Evolutionary conservation across 2,797 vertebrate genomes (phyloP), one percentile per base, ranked within the genome.

Genomic region (Labroides dimidiatus): DNA sequence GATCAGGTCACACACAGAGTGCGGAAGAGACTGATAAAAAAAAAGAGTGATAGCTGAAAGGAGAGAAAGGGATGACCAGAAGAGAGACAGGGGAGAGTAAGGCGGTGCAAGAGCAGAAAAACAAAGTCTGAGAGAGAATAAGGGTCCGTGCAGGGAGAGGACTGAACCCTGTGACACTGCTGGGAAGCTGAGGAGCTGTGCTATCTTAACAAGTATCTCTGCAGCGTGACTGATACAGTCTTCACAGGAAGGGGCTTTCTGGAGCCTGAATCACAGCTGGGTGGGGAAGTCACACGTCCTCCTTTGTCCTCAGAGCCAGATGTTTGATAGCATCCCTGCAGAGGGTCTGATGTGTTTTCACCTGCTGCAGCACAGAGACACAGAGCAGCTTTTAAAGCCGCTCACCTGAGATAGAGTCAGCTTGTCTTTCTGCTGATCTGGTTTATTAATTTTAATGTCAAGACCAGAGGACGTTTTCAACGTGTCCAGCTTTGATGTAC

Each of bases 161-260:
- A 59, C 55, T 75, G 70, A 86, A 89, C 84, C 77, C 63, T 0
- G 11, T 72, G 82, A 84, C 80, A 78, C 63, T 47, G 65, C 42
- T n/a, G 30, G 24, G 39, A 76, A 64, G 63, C 15, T 15, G 10
- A 57, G 12, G 6, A 47, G 21, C n/a, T 0, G 19, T 47, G 59
- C 58, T 20, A 63, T 77, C 54, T 57, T 55, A 55, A 16, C 60
- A 61, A 1, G 14, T 51, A 44, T 59, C 33, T 20, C 30, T 21
- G n/a, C 21, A 27, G 54, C n/a, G 6, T 20, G 44, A 19, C 13
- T 39, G 23, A 68, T 57, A 21, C 19, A 27, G 14, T 10, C 21
- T 16, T 42, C 49, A 1, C 21, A 1, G 10, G 50, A 50, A 16
- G 6, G 58, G 49, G 20, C 19, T 39, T 21, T 64, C n/a, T n/a